phyloP scores from a whole-genome alignment of 2,888 invertebrate species.

The Oxytorus armatus region DNA sequence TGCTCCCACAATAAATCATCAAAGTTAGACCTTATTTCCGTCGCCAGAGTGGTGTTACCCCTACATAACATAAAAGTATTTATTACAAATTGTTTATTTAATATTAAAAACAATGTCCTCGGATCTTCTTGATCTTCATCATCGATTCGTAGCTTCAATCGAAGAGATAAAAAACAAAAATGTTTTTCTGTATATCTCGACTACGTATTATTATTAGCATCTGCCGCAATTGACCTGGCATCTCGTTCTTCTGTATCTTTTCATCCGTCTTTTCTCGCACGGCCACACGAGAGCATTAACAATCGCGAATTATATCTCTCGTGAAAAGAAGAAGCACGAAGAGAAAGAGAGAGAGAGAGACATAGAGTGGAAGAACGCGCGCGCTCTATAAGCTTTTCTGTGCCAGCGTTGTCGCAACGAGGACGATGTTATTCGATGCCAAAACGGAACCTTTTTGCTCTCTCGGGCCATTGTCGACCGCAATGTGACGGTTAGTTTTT shows the following conservation, averaged over 20 bases:
- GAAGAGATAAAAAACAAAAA: background rate
- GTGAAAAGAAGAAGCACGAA: conserved; percentile 25
- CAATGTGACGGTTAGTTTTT: conserved; percentile 50
- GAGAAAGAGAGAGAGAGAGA: conserved; percentile 13
- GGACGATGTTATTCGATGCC: conserved; percentile 58
- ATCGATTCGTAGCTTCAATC: too few species aligned
- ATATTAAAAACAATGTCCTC: too few species aligned
- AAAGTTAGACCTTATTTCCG: too few species aligned
- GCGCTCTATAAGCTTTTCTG: conserved; percentile 5
- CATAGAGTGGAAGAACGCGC: background rate
- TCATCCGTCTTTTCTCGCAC: conserved; percentile 25
- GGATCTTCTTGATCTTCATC: too few species aligned
- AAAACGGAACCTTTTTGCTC: conserved; percentile 53
- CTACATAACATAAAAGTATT: too few species aligned
- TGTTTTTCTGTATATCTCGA: background rate
- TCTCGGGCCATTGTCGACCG: conserved; percentile 55
- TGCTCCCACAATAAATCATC: too few species aligned
- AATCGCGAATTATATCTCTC: conserved; percentile 52
- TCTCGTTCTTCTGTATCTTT: background rate
- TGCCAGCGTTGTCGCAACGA: conserved; percentile 57
- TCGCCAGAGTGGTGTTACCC: too few species aligned
- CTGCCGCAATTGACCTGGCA: conserved; percentile 32
- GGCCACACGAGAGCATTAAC: conserved; percentile 42
- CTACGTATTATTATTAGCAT: conserved; percentile 39
- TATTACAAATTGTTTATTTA: too few species aligned